A percentile compares a stretch with the other conserved stretches of the same genome.
Evolutionary conservation across 2,888 invertebrate genomes (phyloP).

Genomic region (Timema cristinae): DNA sequence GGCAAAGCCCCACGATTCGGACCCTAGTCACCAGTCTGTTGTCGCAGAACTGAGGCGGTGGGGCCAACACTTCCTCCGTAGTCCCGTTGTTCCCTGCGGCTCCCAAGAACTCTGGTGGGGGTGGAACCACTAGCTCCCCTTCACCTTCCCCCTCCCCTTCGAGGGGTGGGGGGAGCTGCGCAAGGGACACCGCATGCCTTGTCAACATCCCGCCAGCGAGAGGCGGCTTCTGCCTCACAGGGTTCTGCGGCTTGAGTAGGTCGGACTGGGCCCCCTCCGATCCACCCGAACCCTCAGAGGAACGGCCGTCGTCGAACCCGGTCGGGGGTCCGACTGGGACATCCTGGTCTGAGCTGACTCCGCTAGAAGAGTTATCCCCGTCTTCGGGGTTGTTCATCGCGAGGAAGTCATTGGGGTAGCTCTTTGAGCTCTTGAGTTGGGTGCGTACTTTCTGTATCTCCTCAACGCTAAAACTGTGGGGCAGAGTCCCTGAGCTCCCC

Average conservation of each 20-base stretch:
- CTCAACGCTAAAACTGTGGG: slow-evolving; percentile 82
- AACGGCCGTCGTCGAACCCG: slow-evolving; percentile 28
- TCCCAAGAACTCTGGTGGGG: slow-evolving; percentile 56
- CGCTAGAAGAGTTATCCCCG: slow-evolving; percentile 84
- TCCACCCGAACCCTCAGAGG: slow-evolving; percentile 25
- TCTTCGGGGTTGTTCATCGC: slow-evolving; percentile 55
- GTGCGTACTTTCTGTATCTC: slow-evolving; percentile 85
- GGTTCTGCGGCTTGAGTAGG: not conserved
- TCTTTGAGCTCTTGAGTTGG: slow-evolving; percentile 79
- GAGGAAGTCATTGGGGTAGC: slow-evolving; percentile 78
- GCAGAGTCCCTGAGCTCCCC: slow-evolving; percentile 66
- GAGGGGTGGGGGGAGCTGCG: slow-evolving; percentile 75
- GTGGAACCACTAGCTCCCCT: slow-evolving; percentile 59
- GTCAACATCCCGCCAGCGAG: slow-evolving; percentile 48
- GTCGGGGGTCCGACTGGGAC: slow-evolving; percentile 53
- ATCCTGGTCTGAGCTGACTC: slow-evolving; percentile 84
- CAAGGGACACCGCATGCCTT: slow-evolving; percentile 68
- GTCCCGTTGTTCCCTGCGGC: slow-evolving; percentile 38
- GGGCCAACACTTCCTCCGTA: slow-evolving; percentile 67
- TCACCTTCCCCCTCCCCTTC: slow-evolving; percentile 62
- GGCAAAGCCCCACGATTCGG: slow-evolving; percentile 81
- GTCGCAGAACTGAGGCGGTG: slow-evolving; percentile 90
- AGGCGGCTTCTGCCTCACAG: not conserved
- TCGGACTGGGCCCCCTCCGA: slow-evolving; percentile 19
- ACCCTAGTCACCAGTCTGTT: slow-evolving; percentile 57